These are phyloP conservation scores for Daboia siamensis DNA, from an alignment of 2,113 vertebrate species.

Conservation along the genomic window DNA sequence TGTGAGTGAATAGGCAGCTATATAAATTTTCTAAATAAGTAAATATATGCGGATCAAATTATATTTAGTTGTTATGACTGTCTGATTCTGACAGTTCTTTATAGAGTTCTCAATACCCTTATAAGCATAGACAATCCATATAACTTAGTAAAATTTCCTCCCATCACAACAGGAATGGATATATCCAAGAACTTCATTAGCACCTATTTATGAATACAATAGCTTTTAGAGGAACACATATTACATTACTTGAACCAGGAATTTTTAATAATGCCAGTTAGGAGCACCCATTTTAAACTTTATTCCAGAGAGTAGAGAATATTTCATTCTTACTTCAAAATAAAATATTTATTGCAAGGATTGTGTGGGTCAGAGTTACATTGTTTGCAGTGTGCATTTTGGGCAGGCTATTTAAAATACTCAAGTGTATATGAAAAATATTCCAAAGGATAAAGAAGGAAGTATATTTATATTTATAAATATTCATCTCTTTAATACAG, in stretches of 20 bases:
- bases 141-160: background rate
- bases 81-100: background rate
- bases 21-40: too few relatives aligned
- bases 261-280: background rate
- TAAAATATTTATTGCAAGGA: background rate
- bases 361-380: background rate
- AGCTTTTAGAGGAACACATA: background rate
- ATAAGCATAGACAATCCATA: background rate
- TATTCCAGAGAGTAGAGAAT: background rate
- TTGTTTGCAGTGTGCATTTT: background rate
- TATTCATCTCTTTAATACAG: background rate
- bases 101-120: background rate
- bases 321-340: background rate
- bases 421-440: background rate
- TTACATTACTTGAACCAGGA: background rate
- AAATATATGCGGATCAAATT: background rate
- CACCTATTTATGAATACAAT: background rate
- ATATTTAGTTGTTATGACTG: background rate
- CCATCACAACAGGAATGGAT: background rate
- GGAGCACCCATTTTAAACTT: background rate
- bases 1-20: too few relatives aligned
- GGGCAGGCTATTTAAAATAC: too few relatives aligned
- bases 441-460: background rate
- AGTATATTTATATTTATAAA: background rate
- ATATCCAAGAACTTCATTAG: background rate